phyloP scores from a whole-genome alignment of 1,140 invertebrate genomes.

The Wasmannia auropunctata region DNA sequence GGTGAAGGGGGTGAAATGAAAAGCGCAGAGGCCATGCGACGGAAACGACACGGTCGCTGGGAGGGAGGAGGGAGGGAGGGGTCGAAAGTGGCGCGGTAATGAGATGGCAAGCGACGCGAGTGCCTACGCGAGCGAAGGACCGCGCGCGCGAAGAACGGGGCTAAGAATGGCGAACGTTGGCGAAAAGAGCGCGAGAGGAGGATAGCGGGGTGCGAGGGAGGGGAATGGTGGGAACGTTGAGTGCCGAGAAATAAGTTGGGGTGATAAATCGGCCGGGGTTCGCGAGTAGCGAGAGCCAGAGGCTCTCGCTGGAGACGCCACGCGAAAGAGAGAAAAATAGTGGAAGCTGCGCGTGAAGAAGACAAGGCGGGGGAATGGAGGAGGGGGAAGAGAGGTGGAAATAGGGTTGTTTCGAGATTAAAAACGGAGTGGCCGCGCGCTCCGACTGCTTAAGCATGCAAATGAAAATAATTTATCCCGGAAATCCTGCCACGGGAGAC shows the following conservation, averaged over 20 bases:
- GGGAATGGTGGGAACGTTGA: constrained; percentile 41
- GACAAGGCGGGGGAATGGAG: constrained; percentile 13
- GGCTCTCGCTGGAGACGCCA: constrained; percentile 3
- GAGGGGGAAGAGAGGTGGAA: too few species aligned
- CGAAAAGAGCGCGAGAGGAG: constrained; percentile 20
- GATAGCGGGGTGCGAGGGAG: constrained; percentile 2
- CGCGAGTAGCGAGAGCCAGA: constrained; percentile 58
- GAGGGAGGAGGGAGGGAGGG: too few species aligned
- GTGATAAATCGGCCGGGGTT: constrained; percentile 71
- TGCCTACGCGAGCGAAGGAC: background rate
- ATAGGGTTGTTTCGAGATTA: constrained; percentile 64
- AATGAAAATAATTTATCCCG: constrained; percentile 77
- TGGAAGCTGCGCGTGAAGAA: background rate
- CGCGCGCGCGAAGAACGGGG: background rate
- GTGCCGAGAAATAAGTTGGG: constrained; percentile 67
- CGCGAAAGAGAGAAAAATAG: background rate
- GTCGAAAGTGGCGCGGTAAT: constrained; percentile 47
- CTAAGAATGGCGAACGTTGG: constrained; percentile 34
- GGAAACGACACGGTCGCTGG: too few species aligned
- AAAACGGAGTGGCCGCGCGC: constrained; percentile 53
- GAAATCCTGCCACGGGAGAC: constrained; percentile 64
- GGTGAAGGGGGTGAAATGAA: constrained; percentile 24
- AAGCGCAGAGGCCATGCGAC: constrained; percentile 36
- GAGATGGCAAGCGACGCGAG: constrained; percentile 37
- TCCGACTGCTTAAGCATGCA: constrained; percentile 76